Evolutionary conservation across 2,113 vertebrate species (phyloP), one percentile per base, ranked within the genome.

Genomic region (Esox niger): DNA sequence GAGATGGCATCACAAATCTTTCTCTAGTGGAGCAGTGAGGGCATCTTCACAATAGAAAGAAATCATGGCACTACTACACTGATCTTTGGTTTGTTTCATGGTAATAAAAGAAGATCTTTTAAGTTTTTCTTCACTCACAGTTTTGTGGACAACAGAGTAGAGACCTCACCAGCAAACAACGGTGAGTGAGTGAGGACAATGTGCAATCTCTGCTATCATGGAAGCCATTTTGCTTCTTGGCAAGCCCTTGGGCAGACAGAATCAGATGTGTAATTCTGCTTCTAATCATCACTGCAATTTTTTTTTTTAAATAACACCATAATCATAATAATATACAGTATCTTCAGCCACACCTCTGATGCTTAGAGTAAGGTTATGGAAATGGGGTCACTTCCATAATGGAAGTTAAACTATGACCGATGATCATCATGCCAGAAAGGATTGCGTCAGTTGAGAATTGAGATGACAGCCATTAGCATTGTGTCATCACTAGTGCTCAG

Each of bases 141-240:
- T 92, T 88, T 91, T 86, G 88, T 92, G 90, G 91, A 92, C 88
- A 90, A 93, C 94, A 93, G 92, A 91, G 93, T 94, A 95, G 92
- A 90, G 90, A 90, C 82, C 90, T 93, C 93, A 95, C 94, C 93
- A 93, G 90, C 79, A 91, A 93, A 87, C 29, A 52, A 83, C 27
- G 38, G 63, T 31, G 64, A 67, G 69, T 58, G 62, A 62, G 30
- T 61, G 66, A 68, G 54, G 74, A 84, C 73, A 71, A 71, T 61
- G 63, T 65, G 68, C 71, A 63, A 49, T 67, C 35, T 58, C 59
- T 68, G 64, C 23, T 9, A 61, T 13, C 11, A 9, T 61, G 31
- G 59, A 33, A 20, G 55, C 25, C 6, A 25, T 73, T 72, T 58
- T 38, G 25, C 79, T 83, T 71, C 54, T 76, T 32, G 68, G 47